Conservation (phyloP, 2,888 invertebrate genomes). For the Ptychoptera contaminata region DNA sequence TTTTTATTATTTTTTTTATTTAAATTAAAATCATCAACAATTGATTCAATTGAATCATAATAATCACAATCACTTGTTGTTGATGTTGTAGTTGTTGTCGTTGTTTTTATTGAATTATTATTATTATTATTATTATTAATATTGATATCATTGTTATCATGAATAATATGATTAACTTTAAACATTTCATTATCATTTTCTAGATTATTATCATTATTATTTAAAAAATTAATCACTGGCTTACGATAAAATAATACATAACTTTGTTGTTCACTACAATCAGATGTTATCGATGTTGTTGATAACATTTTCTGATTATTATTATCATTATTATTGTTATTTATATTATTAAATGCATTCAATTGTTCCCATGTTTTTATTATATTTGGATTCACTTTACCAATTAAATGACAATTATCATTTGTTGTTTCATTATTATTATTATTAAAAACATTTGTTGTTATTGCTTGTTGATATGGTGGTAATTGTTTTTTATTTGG, state of each 20-base stretch:
- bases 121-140: too few species aligned
- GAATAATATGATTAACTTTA: constrained; percentile 12
- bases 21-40: constrained; percentile 2
- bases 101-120: neutral
- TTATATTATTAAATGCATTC: constrained; percentile 1
- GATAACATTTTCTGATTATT: constrained; percentile 1
- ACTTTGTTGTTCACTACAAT: constrained; percentile 6
- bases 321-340: neutral
- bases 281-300: constrained; percentile 6
- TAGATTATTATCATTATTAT: neutral
- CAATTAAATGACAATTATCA: constrained; percentile 11
- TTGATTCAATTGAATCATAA: constrained; percentile 14
- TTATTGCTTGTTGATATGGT: neutral
- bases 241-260: constrained; percentile 8
- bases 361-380: constrained; percentile 14
- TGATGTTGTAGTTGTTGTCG: constrained; percentile 2
- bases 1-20: constrained; percentile 1
- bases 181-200: constrained; percentile 10
- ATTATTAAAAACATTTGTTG: neutral
- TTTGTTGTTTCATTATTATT: neutral
- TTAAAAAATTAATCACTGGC: constrained; percentile 2
- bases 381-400: constrained; percentile 12
- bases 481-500: neutral
- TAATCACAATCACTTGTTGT: constrained; percentile 9
- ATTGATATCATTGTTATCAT: too few species aligned